Evolutionary conservation across 2,888 invertebrate species (phyloP).

Genomic region (Drosophila pullipes): DNA sequence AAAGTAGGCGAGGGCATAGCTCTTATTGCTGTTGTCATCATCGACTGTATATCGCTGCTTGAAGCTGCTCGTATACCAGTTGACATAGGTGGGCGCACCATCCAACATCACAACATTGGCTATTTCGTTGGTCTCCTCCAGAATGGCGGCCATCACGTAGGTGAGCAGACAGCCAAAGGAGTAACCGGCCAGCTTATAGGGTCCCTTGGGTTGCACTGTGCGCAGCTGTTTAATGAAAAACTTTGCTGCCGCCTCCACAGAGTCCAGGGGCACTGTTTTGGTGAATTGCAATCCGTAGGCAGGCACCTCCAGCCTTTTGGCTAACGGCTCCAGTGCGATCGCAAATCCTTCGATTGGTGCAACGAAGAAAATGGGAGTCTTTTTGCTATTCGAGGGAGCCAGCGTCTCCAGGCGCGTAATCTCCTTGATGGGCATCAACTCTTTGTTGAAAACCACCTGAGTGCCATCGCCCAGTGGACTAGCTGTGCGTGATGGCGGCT

Average conservation of each 20-base stretch:
- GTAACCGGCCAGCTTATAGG: conserved; percentile 96
- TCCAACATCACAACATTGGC: conserved; percentile 91
- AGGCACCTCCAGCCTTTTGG: conserved; percentile 90
- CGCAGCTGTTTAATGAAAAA: conserved; percentile 91
- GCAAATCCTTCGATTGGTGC: conserved; percentile 97
- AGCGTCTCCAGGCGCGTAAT: conserved; percentile 89
- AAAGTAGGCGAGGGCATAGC: conserved; percentile 93
- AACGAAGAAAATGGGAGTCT: conserved; percentile 88
- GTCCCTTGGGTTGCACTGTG: conserved; percentile 91
- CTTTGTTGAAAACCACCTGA: conserved; percentile 87
- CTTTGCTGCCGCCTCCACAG: conserved; percentile 90
- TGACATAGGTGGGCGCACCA: conserved; percentile 94
- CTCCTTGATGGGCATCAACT: conserved; percentile 91
- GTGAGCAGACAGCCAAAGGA: conserved; percentile 98
- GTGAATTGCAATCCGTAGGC: conserved; percentile 97
- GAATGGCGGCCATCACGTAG: conserved; percentile 96
- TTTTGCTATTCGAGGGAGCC: conserved; percentile 80
- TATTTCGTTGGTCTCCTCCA: conserved; percentile 88
- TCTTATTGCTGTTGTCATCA: conserved; percentile 88
- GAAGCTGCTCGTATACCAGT: conserved; percentile 89
- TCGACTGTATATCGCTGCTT: conserved; percentile 85
- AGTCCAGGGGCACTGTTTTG: conserved; percentile 89
- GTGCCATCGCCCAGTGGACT: conserved; percentile 86
- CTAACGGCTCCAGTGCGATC: conserved; percentile 89
- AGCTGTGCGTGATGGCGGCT: conserved; percentile 65